A percentile compares a stretch with the other conserved stretches of the same genome.
phyloP scores from a whole-genome alignment of 2,797 vertebrate genomes.

The Micrastur ruficollis region DNA sequence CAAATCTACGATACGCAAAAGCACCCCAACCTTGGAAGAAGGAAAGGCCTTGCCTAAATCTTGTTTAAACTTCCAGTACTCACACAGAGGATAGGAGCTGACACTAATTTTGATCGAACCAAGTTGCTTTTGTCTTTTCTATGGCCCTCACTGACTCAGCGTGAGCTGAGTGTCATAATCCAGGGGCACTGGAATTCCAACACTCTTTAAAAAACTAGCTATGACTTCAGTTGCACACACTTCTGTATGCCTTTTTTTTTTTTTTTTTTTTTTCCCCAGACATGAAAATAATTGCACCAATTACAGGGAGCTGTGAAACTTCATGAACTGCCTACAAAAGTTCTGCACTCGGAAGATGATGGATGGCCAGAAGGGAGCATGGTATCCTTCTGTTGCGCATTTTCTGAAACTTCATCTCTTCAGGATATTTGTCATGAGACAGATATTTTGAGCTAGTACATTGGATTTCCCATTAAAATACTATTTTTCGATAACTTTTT shows the following conservation, averaged over 20 bases:
- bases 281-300: not conserved
- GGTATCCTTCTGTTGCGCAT: not conserved
- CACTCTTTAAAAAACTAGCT: not conserved
- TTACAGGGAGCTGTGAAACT: not conserved
- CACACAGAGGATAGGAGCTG: not conserved
- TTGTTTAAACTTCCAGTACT: not conserved
- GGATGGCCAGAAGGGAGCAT: not conserved
- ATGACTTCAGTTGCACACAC: not conserved
- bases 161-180: not conserved
- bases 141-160: not conserved
- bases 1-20: not conserved
- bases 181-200: not conserved
- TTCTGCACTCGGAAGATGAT: not conserved
- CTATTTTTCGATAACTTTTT: not conserved
- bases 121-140: not conserved
- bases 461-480: not conserved
- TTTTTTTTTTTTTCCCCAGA: not conserved
- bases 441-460: not conserved
- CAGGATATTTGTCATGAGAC: not conserved
- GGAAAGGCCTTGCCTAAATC: not conserved
- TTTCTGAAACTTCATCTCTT: not conserved
- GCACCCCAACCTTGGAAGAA: not conserved
- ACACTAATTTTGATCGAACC: not conserved
- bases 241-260: not conserved
- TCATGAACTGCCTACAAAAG: not conserved